phyloP scores from a whole-genome alignment of 2,113 vertebrate species.

The Vireo altiloquus region DNA sequence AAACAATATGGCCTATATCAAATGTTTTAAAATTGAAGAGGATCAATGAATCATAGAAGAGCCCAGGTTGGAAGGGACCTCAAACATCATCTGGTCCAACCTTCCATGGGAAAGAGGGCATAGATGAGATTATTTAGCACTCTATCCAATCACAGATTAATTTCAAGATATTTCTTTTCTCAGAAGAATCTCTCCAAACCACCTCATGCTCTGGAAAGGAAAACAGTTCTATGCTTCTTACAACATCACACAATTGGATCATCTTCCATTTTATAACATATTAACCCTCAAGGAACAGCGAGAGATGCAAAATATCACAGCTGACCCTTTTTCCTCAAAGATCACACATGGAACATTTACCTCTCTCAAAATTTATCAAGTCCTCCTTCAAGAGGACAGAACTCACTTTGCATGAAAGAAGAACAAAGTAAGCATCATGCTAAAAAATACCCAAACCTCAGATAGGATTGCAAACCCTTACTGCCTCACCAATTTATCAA shows the following conservation, averaged over 20 bases:
- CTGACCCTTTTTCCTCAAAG: background rate
- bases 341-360: background rate
- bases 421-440: background rate
- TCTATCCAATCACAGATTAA: background rate
- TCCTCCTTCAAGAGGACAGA: background rate
- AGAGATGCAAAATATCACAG: background rate
- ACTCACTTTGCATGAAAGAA: background rate
- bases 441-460: background rate
- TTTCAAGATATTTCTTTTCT: background rate
- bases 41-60: background rate
- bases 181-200: background rate
- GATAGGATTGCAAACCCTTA: background rate
- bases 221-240: background rate
- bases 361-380: background rate
- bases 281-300: background rate
- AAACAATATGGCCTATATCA: background rate
- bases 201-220: background rate
- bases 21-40: background rate
- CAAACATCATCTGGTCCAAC: background rate
- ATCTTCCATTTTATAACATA: background rate
- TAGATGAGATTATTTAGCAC: background rate
- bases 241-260: background rate
- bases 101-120: background rate
- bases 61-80: background rate
- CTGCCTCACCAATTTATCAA: background rate